phyloP scores from a whole-genome alignment of 2,888 invertebrate genomes.

The Epinotia demarniana region DNA sequence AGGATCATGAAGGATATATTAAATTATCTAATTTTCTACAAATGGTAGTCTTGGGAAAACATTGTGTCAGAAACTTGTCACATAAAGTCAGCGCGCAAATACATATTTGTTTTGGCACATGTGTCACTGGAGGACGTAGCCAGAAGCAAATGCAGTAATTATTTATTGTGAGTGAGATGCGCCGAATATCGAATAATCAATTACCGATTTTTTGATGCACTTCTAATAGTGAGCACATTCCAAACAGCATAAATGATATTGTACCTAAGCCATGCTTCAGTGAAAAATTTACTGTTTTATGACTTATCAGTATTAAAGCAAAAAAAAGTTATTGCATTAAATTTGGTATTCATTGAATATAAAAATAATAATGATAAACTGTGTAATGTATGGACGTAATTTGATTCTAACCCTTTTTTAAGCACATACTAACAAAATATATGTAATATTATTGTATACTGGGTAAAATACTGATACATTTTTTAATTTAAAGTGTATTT shows the following conservation, averaged over 20 bases:
- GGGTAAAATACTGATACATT: too few species aligned
- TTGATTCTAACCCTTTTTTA: not conserved
- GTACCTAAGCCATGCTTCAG: constrained; percentile 19
- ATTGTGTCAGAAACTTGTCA: constrained; percentile 31
- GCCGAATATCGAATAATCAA: not conserved
- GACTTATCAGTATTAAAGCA: constrained; percentile 27
- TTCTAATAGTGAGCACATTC: constrained; percentile 1
- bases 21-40: constrained; percentile 20
- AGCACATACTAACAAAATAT: too few species aligned
- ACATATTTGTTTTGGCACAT: constrained; percentile 12
- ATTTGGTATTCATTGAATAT: not conserved
- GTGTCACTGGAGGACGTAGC: not conserved
- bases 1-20: not conserved
- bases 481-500: too few species aligned
- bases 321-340: constrained; percentile 26
- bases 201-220: not conserved
- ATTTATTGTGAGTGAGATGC: constrained; percentile 3
- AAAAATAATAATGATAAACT: not conserved
- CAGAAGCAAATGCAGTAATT: constrained; percentile 8
- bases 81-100: constrained; percentile 26
- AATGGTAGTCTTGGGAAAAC: constrained; percentile 9
- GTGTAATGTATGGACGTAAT: not conserved
- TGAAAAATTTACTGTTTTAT: constrained; percentile 30
- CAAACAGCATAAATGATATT: constrained; percentile 7
- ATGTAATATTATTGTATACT: too few species aligned